Conservation (phyloP, 2,888 invertebrate genomes). For the Actias luna region DNA sequence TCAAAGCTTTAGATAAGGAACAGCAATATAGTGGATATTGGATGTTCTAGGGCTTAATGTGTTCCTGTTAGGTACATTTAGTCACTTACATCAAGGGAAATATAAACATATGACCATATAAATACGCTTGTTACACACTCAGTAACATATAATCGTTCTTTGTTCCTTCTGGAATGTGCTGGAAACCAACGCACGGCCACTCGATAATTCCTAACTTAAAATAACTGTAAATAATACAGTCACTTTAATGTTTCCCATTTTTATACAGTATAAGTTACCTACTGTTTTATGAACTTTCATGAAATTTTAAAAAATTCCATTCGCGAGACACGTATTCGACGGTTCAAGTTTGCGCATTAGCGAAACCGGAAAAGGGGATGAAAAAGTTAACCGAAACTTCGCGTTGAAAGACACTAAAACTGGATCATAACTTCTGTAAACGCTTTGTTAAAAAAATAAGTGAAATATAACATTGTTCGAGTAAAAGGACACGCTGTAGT, state of each 20-base stretch:
- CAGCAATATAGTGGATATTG: too few species aligned
- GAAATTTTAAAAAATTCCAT: constrained; percentile 49
- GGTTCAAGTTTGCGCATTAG: constrained; percentile 63
- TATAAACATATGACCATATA: background rate
- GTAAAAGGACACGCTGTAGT: background rate
- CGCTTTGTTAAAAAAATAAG: constrained; percentile 16
- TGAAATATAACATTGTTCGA: constrained; percentile 1
- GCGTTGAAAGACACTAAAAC: constrained; percentile 45
- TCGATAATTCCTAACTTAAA: too few species aligned
- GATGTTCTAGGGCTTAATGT: background rate
- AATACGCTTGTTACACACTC: background rate
- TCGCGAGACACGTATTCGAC: constrained; percentile 43
- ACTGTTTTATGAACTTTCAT: constrained; percentile 38
- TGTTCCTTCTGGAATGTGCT: too few species aligned
- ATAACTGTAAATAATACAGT: too few species aligned
- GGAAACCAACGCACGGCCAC: too few species aligned
- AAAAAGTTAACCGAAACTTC: constrained; percentile 58
- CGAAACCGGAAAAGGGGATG: constrained; percentile 62
- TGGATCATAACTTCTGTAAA: constrained; percentile 25
- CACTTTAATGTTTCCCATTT: background rate
- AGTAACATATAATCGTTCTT: background rate
- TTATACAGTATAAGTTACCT: constrained; percentile 25
- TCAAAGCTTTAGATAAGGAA: background rate
- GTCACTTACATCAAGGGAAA: background rate
- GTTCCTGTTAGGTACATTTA: background rate